These are phyloP conservation scores for Corythucha ciliata DNA, from an alignment of 2,888 invertebrate species.

Conservation along the genomic window DNA sequence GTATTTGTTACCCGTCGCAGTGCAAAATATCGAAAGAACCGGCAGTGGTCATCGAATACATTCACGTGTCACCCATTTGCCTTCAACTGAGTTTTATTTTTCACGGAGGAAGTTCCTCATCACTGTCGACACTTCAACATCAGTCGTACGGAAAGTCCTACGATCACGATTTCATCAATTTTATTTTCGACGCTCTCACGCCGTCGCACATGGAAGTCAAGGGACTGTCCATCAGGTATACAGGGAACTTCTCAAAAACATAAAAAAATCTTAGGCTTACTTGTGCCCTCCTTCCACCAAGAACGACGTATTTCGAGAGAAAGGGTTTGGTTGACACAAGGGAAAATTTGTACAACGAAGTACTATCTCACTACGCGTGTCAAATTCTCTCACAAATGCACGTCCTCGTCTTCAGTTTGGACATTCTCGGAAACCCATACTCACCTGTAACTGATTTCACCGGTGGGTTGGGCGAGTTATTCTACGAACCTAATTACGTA, in stretches of 20 bases:
- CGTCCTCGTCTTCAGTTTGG: conserved; percentile 64
- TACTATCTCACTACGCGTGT: conserved; percentile 56
- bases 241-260: conserved; percentile 5
- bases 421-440: conserved; percentile 72
- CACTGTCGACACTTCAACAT: conserved; percentile 22
- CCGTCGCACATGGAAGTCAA: conserved; percentile 56
- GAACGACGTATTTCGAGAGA: conserved; percentile 59
- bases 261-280: too few relatives aligned
- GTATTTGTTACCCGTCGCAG: conserved; percentile 17
- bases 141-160: conserved; percentile 39
- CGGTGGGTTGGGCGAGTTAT: conserved; percentile 50
- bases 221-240: conserved; percentile 53
- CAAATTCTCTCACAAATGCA: conserved; percentile 73
- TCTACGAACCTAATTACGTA: conserved; percentile 55
- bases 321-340: conserved; percentile 49
- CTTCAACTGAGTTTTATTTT: conserved; percentile 52
- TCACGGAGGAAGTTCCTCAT: conserved; percentile 40
- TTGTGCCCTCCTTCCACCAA: too few relatives aligned
- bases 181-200: conserved; percentile 55
- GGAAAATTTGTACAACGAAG: conserved; percentile 46
- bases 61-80: conserved; percentile 52
- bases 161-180: conserved; percentile 49
- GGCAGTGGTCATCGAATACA: conserved; percentile 45
- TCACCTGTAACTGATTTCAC: conserved; percentile 53
- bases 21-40: conserved; percentile 19